phyloP scores from a whole-genome alignment of 2,113 vertebrate species.

The Pygathrix nemaeus region DNA sequence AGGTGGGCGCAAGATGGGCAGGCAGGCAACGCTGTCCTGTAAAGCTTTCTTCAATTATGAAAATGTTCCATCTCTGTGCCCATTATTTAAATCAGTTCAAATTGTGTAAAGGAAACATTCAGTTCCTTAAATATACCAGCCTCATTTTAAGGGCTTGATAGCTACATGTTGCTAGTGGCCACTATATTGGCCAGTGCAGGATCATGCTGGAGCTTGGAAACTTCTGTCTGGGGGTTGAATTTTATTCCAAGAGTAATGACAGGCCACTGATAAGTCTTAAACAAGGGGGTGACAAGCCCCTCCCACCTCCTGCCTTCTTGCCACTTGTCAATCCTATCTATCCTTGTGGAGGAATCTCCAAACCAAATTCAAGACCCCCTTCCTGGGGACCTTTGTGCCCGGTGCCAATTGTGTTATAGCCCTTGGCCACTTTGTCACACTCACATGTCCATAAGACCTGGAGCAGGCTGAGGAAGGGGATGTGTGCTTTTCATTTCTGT shows the following conservation, averaged over 20 bases:
- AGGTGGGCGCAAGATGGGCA: rapidly evolving
- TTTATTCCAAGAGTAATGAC: neutral
- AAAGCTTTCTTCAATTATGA: rapidly evolving
- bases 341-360: neutral
- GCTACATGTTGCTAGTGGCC: rapidly evolving
- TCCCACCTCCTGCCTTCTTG: neutral
- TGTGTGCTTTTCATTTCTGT: too few species aligned
- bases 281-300: too few species aligned
- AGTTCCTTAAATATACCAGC: too few species aligned
- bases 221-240: neutral
- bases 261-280: neutral
- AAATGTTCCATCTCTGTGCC: neutral
- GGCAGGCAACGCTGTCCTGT: neutral
- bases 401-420: neutral
- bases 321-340: neutral
- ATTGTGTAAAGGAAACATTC: neutral
- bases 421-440: too few species aligned
- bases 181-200: rapidly evolving
- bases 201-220: neutral
- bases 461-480: neutral
- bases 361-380: neutral
- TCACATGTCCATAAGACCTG: neutral
- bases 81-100: neutral
- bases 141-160: neutral
- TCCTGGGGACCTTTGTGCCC: neutral